phyloP scores from a whole-genome alignment of 2,888 invertebrate genomes.

The Anoncus sp. region DNA sequence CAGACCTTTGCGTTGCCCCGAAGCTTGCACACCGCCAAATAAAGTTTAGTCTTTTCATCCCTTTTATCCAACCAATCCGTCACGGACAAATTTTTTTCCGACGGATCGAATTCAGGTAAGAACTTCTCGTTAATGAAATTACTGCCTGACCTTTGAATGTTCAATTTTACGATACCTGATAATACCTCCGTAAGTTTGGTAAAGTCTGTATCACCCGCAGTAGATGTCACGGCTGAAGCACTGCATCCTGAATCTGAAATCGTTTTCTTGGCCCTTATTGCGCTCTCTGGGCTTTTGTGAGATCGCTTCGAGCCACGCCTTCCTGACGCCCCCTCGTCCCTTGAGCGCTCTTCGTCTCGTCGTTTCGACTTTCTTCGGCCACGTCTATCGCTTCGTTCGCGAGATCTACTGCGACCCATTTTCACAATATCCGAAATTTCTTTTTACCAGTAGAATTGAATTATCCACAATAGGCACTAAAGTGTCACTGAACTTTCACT shows the following conservation, averaged over 20 bases:
- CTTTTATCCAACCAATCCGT: constrained; percentile 61
- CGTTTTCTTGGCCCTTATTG: neutral
- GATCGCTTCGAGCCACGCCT: too few species aligned
- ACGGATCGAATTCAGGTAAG: constrained; percentile 63
- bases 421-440: neutral
- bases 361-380: neutral
- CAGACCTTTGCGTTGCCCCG: constrained; percentile 59
- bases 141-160: constrained; percentile 34
- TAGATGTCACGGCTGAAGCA: neutral
- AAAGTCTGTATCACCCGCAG: constrained; percentile 14
- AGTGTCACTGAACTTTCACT: neutral
- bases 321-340: too few species aligned
- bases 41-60: constrained; percentile 58
- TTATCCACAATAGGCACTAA: neutral
- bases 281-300: neutral
- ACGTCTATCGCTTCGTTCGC: neutral
- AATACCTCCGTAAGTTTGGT: constrained; percentile 52
- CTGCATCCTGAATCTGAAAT: neutral
- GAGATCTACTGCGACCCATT: constrained; percentile 15
- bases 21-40: constrained; percentile 57
- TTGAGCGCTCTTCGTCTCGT: neutral
- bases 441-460: neutral
- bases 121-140: constrained; percentile 63
- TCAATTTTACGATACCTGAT: constrained; percentile 45
- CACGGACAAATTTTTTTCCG: constrained; percentile 36